Conservation (phyloP, 2,113 vertebrate genomes). For the Scomber japonicus region DNA sequence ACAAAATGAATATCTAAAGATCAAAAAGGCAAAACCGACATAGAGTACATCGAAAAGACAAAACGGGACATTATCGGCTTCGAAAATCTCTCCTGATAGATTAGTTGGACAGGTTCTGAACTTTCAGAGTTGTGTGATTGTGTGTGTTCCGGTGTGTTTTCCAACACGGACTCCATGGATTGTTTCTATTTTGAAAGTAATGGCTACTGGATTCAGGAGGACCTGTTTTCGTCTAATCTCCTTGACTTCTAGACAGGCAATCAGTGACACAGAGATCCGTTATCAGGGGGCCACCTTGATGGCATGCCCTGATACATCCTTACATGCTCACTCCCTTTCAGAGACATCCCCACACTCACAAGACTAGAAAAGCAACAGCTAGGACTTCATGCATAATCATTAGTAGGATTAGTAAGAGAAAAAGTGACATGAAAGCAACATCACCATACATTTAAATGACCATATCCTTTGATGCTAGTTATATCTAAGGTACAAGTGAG, state of each 20-base stretch:
- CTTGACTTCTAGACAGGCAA: conserved; percentile 11
- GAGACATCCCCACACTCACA: background rate
- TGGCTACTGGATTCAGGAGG: background rate
- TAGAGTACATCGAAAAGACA: background rate
- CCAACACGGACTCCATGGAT: background rate
- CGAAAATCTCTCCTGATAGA: conserved; percentile 27
- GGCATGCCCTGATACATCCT: conserved; percentile 9
- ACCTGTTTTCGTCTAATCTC: conserved; percentile 5
- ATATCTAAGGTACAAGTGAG: too few relatives aligned
- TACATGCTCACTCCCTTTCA: conserved; percentile 5
- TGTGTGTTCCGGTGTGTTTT: background rate
- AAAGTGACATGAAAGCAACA: background rate
- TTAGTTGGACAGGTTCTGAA: conserved; percentile 21
- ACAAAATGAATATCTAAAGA: conserved; percentile 1
- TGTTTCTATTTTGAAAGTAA: background rate
- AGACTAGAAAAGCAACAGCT: background rate
- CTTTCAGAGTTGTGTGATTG: background rate
- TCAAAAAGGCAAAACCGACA: conserved; percentile 43
- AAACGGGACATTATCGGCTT: conserved; percentile 26
- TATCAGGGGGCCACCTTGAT: conserved; percentile 9
- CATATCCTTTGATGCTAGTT: background rate
- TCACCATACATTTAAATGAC: background rate
- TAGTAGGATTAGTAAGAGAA: background rate
- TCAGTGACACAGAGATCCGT: background rate
- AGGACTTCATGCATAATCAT: background rate